Evolutionary conservation across 2,888 invertebrate species (phyloP).

Genomic region (Isoperla grammatica): DNA sequence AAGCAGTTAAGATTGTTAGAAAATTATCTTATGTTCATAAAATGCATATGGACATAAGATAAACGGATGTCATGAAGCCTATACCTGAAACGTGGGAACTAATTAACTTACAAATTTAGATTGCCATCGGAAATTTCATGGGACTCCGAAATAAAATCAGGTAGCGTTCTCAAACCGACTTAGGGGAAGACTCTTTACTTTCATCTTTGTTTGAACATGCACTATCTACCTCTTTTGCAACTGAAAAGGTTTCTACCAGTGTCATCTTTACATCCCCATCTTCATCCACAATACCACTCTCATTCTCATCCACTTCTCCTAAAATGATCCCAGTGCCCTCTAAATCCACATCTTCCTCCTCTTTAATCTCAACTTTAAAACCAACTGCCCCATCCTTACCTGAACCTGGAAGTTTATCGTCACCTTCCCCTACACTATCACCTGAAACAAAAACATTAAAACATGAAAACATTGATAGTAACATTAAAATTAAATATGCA

Average conservation of each 20-base stretch:
- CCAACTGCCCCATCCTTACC: constrained; percentile 20
- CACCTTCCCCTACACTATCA: constrained; percentile 9
- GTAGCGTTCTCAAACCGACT: too few species aligned
- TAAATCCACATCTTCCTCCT: constrained; percentile 9
- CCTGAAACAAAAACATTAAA: constrained; percentile 17
- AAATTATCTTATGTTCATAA: too few species aligned
- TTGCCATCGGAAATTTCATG: too few species aligned
- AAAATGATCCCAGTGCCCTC: constrained; percentile 12
- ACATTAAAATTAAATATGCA: too few species aligned
- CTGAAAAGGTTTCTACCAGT: neutral
- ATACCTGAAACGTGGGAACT: too few species aligned
- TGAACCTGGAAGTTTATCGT: constrained; percentile 12
- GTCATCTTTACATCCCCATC: neutral
- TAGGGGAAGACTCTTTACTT: neutral
- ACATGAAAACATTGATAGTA: too few species aligned
- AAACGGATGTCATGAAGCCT: too few species aligned
- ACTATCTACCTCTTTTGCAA: neutral
- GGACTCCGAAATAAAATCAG: too few species aligned
- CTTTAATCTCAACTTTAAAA: constrained; percentile 1
- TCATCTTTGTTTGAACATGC: too few species aligned
- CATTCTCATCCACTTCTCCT: constrained; percentile 6
- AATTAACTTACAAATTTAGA: too few species aligned
- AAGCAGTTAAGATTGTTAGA: too few species aligned
- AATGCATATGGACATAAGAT: too few species aligned
- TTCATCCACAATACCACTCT: neutral